Conservation (phyloP, 2,113 vertebrate species). For the Sphaerodactylus townsendi region DNA sequence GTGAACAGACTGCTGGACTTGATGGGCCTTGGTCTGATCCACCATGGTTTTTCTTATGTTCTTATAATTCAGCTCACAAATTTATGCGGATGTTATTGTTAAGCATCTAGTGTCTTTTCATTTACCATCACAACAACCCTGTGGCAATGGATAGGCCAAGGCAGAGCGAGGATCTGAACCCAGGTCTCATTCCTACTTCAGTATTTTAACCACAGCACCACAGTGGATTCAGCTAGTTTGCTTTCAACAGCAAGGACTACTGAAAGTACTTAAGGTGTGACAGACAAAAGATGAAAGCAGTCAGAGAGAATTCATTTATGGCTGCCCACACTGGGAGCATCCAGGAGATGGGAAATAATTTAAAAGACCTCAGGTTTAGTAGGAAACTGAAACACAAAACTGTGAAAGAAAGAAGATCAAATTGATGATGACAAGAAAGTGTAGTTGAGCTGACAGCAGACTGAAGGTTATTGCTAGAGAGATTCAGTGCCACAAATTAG, state of each 20-base stretch:
- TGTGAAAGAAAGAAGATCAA: conserved; percentile 12
- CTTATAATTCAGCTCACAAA: conserved; percentile 54
- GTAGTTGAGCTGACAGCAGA: background rate
- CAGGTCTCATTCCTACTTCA: no score
- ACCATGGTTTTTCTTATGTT: no score
- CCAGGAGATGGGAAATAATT: background rate
- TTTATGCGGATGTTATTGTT: conserved; percentile 36
- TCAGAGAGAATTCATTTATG: background rate
- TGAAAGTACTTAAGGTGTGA: background rate
- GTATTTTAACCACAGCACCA: no score
- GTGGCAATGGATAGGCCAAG: no score
- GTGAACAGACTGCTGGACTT: no score
- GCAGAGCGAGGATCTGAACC: no score
- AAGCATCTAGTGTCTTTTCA: background rate
- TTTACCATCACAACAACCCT: conserved; percentile 11
- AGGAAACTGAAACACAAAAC: background rate
- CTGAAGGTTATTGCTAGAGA: conserved; percentile 5
- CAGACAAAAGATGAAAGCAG: background rate
- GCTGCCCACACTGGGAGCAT: background rate
- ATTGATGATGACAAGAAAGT: background rate
- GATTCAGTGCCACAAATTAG: background rate
- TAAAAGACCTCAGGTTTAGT: background rate
- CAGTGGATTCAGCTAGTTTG: background rate
- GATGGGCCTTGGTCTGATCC: no score
- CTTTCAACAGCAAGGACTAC: background rate